These are phyloP conservation scores for Coryphaenoides rupestris DNA, from an alignment of 2,113 vertebrate species.

Conservation along the genomic window DNA sequence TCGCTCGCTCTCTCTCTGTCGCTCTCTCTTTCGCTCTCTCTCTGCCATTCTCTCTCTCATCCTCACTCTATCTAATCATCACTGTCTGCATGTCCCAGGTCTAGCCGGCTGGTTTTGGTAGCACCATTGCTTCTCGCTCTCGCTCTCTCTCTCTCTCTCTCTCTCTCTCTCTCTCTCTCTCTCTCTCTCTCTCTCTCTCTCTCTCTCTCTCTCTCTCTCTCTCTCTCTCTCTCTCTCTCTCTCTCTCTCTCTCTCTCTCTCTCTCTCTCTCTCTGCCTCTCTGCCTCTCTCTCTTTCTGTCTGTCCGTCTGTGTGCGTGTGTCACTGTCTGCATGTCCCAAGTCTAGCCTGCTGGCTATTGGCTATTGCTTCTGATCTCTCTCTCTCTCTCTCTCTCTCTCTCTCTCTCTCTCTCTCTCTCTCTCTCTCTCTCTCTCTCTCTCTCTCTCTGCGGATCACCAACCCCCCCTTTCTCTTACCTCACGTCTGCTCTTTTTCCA, in stretches of 20 bases:
- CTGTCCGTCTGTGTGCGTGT: background rate
- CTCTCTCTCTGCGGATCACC: constrained; percentile 37
- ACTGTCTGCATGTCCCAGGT: constrained; percentile 3
- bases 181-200: constrained; percentile 31
- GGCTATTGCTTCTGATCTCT: too few species aligned
- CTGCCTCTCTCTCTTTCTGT: background rate
- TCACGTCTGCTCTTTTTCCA: constrained; percentile 69
- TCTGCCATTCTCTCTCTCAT: constrained; percentile 9
- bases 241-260: too few species aligned
- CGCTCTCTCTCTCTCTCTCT: background rate
- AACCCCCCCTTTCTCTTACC: constrained; percentile 53
- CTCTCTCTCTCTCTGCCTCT: background rate
- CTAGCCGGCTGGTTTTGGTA: constrained; percentile 26
- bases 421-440: constrained; percentile 13
- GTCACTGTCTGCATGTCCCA: background rate
- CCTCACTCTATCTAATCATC: background rate
- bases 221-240: too few species aligned
- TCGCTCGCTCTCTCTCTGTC: background rate
- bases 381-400: background rate
- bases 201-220: constrained; percentile 41
- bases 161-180: constrained; percentile 15
- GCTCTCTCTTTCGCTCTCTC: constrained; percentile 2
- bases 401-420: background rate
- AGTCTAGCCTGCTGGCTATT: too few species aligned
- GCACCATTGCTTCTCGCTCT: constrained; percentile 5